Conservation (phyloP, 2,797 vertebrate species). For the Alca torda region DNA sequence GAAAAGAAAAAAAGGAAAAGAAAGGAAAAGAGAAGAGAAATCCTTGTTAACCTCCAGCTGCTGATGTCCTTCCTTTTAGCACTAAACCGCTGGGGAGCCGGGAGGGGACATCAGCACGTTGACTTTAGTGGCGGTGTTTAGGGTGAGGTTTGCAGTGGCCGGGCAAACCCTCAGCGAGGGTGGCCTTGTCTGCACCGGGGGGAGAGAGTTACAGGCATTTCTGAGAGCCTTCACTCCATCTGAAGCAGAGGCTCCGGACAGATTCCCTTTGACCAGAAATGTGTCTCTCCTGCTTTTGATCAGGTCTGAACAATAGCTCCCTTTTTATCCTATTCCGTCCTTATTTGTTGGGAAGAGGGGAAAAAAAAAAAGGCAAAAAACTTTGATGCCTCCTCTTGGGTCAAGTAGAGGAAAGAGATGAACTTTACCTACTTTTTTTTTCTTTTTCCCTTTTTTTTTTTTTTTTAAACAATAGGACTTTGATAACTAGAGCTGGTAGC, state of each 20-base stretch:
- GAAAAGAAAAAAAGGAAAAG: no score
- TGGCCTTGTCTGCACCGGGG: neutral
- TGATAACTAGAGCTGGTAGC: neutral
- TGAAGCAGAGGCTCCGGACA: neutral
- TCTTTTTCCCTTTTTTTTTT: neutral
- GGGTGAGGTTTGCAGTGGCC: neutral
- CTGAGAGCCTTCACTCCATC: neutral
- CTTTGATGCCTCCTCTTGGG: neutral
- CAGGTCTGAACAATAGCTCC: neutral
- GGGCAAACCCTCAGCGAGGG: neutral
- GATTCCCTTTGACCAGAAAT: slow-evolving; percentile 24
- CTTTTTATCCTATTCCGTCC: neutral
- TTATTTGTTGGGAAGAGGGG: neutral
- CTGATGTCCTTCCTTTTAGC: neutral
- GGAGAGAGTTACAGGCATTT: neutral
- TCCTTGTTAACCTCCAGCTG: neutral
- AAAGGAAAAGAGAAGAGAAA: neutral
- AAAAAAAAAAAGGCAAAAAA: neutral
- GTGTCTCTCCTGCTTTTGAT: slow-evolving; percentile 23
- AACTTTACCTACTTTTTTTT: neutral
- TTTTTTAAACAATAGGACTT: neutral
- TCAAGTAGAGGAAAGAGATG: neutral
- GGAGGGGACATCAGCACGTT: neutral
- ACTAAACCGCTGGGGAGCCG: neutral
- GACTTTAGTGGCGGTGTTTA: neutral